These are phyloP conservation scores for Agrochola macilenta DNA, from an alignment of 2,888 invertebrate species.

Conservation along the genomic window DNA sequence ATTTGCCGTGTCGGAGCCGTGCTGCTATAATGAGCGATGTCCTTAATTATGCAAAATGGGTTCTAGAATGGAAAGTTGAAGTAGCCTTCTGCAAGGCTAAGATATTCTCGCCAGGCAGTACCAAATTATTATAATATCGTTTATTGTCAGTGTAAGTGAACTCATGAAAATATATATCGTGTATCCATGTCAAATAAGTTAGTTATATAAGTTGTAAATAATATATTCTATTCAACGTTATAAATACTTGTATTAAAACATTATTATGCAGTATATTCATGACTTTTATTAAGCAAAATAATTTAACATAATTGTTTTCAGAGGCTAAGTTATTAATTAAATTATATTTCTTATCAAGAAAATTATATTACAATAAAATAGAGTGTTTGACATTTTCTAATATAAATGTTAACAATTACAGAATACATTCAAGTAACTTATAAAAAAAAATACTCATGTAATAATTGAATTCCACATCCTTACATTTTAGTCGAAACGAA, in stretches of 20 bases:
- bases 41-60: not conserved
- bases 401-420: not conserved
- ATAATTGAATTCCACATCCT: not conserved
- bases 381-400: not conserved
- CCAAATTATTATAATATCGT: constrained; percentile 7
- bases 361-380: not conserved
- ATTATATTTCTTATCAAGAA: not conserved
- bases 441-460: not conserved
- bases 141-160: constrained; percentile 33
- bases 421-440: not conserved
- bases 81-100: not conserved
- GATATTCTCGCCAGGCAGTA: constrained; percentile 2
- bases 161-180: constrained; percentile 33
- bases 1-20: no score
- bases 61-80: not conserved
- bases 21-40: no score
- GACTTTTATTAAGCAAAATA: constrained; percentile 52
- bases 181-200: constrained; percentile 54
- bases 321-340: not conserved
- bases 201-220: constrained; percentile 63
- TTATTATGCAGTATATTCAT: constrained; percentile 49
- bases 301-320: constrained; percentile 14
- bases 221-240: constrained; percentile 66
- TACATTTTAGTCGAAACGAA: not conserved
- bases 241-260: constrained; percentile 62